phyloP scores from a whole-genome alignment of 2,113 vertebrate species.

The Ursus arctos region DNA sequence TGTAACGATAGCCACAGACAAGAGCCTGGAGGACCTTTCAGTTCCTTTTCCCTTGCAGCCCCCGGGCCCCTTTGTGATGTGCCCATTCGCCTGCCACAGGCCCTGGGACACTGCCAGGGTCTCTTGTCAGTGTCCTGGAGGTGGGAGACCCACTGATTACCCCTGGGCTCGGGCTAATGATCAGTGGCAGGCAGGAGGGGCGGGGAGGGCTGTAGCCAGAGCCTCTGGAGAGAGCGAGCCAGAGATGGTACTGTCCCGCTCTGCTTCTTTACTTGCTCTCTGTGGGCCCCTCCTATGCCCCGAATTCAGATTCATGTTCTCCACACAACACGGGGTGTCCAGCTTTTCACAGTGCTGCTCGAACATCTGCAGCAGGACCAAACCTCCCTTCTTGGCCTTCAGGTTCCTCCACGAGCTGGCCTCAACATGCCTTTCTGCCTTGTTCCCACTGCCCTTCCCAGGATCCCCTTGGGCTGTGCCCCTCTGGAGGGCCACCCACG shows the following conservation, averaged over 20 bases:
- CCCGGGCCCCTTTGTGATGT: rapidly evolving
- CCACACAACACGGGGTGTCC: no score
- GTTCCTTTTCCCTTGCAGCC: not conserved
- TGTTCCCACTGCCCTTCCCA: not conserved
- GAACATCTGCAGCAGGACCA: not conserved
- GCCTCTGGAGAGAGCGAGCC: not conserved
- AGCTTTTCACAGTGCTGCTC: not conserved
- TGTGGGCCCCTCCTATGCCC: no score
- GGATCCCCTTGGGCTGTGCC: not conserved
- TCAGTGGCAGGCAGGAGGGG: no score
- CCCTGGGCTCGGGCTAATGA: not conserved
- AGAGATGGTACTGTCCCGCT: rapidly evolving
- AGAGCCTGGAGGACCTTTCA: not conserved
- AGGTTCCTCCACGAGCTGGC: rapidly evolving
- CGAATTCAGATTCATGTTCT: not conserved
- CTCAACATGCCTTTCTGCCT: rapidly evolving
- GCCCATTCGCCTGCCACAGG: not conserved
- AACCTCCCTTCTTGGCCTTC: not conserved
- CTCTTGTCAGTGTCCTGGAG: not conserved
- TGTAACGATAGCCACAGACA: not conserved
- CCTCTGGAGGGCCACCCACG: not conserved
- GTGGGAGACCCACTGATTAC: not conserved
- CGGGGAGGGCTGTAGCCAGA: not conserved
- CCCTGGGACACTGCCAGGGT: not conserved
- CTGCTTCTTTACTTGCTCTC: not conserved